Evolutionary conservation across 2,888 invertebrate genomes (phyloP), one percentile per base, ranked within the genome.

Genomic region (Cecidostiba fungosa): DNA sequence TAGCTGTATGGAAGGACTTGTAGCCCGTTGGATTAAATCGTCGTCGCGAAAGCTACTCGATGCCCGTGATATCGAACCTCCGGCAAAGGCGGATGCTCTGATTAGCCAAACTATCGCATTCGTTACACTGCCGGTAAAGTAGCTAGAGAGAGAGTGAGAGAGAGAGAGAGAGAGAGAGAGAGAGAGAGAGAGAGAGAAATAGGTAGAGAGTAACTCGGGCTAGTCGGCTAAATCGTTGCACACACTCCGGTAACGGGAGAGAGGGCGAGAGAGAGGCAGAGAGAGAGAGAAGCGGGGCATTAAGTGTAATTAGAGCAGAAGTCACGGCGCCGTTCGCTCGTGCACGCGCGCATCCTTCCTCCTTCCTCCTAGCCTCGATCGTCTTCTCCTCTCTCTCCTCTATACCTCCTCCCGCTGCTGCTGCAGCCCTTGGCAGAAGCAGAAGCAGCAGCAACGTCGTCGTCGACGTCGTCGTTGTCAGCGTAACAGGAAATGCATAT

Each of bases 401-500:
- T 16, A n/a, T n/a, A 36, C 32, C n/a, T 59, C 74, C 23, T 5
- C 19, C 54, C 0, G n/a, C 0, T 3, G 54, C 0, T 3, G 54
- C 54, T 59, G 54, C 54, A 59, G n/a, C n/a, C 4, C 50, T 50
- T 50, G 50, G 54, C 54, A 59, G 54, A 23, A n/a, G 23, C n/a
- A 54, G n/a, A 0, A 59, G 54, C 54, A 59, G 16, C 82, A 2
- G 14, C 81, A 59, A 70, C 76, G 43, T 70, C 81, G 29, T 66
- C 66, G 83, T 74, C 87, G 79, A 84, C 87, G 84, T 84, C 39
- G 84, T 85, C 83, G 87, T 84, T 85, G 86, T 86, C 85, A 85
- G 83, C 86, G 85, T 89, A 88, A 88, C 88, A 87, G 89, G 89
- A 89, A 89, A 90, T 89, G 89, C 89, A 90, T 90, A 90, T 90